Conservation (phyloP, 2,797 vertebrate genomes). For the Sebastes vulpes region DNA sequence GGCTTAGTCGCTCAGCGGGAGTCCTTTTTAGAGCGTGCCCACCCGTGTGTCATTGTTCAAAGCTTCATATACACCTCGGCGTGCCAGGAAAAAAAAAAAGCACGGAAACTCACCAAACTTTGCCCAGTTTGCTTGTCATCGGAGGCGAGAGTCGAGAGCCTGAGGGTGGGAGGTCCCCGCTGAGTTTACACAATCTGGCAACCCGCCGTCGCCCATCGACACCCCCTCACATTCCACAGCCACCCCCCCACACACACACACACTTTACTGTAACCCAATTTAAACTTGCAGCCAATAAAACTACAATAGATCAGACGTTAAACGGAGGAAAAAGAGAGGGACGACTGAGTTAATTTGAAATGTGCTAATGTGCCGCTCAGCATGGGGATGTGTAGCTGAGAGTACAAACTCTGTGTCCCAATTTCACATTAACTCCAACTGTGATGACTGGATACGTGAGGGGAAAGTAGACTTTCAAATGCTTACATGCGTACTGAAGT, state of each 20-base stretch:
- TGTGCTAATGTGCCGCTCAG: conserved; percentile 34
- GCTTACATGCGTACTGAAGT: background rate
- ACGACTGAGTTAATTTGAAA: conserved; percentile 6
- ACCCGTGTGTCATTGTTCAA: conserved; percentile 84
- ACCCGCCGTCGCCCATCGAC: conserved; percentile 49
- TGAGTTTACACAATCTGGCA: conserved; percentile 82
- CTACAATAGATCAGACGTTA: conserved; percentile 41
- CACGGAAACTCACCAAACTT: conserved; percentile 52
- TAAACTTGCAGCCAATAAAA: conserved; percentile 51
- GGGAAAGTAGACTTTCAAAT: background rate
- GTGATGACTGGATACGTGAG: background rate
- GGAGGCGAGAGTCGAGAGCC: conserved; percentile 74
- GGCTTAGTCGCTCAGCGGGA: conserved; percentile 74
- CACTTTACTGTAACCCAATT: conserved; percentile 42
- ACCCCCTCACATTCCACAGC: conserved; percentile 42
- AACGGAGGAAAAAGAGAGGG: conserved; percentile 1
- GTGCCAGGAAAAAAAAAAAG: conserved; percentile 63
- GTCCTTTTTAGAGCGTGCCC: conserved; percentile 70
- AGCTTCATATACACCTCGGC: conserved; percentile 62
- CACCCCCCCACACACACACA: background rate
- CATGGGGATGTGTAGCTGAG: conserved; percentile 9
- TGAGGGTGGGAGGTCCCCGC: conserved; percentile 82
- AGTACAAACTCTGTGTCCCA: conserved; percentile 18
- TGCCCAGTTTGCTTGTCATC: conserved; percentile 73
- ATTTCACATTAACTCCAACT: conserved; percentile 7